A percentile compares a stretch with the other conserved stretches of the same genome.
Conservation (phyloP, 2,113 vertebrate genomes). For the Pelobates fuscus region DNA sequence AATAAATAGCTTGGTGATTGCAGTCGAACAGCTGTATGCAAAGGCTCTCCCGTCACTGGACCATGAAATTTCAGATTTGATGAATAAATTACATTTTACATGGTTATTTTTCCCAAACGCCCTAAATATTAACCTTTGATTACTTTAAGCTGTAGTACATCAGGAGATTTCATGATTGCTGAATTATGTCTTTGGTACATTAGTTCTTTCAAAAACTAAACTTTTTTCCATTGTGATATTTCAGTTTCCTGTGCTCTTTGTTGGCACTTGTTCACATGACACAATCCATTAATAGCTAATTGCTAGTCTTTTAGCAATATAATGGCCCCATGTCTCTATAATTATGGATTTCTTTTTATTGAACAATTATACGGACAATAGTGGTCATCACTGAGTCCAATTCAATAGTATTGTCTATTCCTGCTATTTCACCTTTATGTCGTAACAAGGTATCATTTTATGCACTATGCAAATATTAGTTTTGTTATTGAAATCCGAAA, state of each 20-base stretch:
- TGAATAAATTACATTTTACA: too few relatives aligned
- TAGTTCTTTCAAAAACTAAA: neutral
- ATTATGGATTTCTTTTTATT: slow-evolving; percentile 18
- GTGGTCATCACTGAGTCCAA: slow-evolving; percentile 19
- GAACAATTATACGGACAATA: slow-evolving; percentile 32
- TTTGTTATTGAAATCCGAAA: neutral
- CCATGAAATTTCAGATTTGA: too few relatives aligned
- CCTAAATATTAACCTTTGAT: too few relatives aligned
- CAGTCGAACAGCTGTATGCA: too few relatives aligned
- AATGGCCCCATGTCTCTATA: slow-evolving; percentile 19
- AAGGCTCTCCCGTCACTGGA: too few relatives aligned
- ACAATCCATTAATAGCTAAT: slow-evolving; percentile 14
- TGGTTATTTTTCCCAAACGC: too few relatives aligned
- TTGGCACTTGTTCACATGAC: neutral
- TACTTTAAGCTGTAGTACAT: too few relatives aligned
- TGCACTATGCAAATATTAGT: neutral
- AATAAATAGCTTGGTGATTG: too few relatives aligned
- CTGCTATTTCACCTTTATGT: neutral
- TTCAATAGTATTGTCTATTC: slow-evolving; percentile 7
- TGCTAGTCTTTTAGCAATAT: slow-evolving; percentile 6
- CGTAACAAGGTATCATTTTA: slow-evolving; percentile 34
- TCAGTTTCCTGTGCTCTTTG: neutral
- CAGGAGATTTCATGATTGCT: too few relatives aligned
- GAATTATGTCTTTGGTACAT: too few relatives aligned
- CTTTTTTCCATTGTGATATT: neutral